Percentiles rank a stretch among this genome's conserved stretches.
These are phyloP conservation scores for Canis aureus DNA, from an alignment of 2,113 vertebrate species.

Conservation along the genomic window DNA sequence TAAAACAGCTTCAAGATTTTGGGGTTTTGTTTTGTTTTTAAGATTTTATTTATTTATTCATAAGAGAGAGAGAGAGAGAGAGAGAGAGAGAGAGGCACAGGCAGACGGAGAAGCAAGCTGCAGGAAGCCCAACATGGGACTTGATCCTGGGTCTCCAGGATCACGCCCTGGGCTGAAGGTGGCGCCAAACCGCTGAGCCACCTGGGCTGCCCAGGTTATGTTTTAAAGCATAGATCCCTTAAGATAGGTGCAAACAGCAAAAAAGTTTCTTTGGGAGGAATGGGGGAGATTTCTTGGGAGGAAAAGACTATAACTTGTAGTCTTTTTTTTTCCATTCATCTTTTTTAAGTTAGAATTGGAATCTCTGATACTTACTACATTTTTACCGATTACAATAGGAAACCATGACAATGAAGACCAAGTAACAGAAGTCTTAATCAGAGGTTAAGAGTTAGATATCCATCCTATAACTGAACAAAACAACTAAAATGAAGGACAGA, in stretches of 20 bases:
- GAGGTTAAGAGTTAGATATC: not conserved
- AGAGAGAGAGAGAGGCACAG: too few relatives aligned
- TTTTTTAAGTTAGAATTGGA: not conserved
- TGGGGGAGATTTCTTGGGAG: not conserved
- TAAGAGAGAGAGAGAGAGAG: too few relatives aligned
- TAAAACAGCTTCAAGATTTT: not conserved
- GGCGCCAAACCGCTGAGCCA: too few relatives aligned
- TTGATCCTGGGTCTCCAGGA: too few relatives aligned
- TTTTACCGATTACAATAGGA: constrained; percentile 26
- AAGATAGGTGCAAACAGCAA: constrained; percentile 14
- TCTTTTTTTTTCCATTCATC: not conserved
- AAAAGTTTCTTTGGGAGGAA: not conserved
- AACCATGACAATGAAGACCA: constrained; percentile 41
- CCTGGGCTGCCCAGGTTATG: too few relatives aligned
- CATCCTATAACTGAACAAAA: not conserved
- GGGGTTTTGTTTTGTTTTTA: constrained; percentile 38
- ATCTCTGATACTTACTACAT: constrained; percentile 21
- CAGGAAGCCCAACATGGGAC: too few relatives aligned
- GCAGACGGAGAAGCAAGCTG: too few relatives aligned
- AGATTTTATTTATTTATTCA: too few relatives aligned
- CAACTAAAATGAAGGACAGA: not conserved
- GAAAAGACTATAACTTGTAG: not conserved
- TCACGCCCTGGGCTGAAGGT: too few relatives aligned
- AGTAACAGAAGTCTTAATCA: constrained; percentile 30
- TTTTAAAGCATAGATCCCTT: constrained; percentile 9